Evolutionary conservation across 2,888 invertebrate species (phyloP).

Genomic region (Spicauda simplicius): DNA sequence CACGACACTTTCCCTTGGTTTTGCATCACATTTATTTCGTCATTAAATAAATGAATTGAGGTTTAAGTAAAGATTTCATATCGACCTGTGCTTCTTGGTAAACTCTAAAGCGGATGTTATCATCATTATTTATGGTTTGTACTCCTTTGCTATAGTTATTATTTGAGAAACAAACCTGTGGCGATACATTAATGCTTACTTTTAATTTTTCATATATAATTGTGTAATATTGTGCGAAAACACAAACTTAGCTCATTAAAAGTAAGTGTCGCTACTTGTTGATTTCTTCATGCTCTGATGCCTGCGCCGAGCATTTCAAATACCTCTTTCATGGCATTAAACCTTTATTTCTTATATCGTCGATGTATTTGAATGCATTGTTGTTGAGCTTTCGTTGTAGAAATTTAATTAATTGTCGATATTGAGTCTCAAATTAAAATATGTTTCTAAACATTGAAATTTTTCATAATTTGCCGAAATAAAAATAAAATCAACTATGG

Average conservation of each 20-base stretch:
- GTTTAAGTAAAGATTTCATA: slow-evolving; percentile 51
- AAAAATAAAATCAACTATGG: neutral
- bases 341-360: slow-evolving; percentile 56
- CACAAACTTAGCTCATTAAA: neutral
- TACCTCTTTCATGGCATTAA: slow-evolving; percentile 66
- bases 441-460: neutral
- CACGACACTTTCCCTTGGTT: slow-evolving; percentile 55
- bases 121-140: slow-evolving; percentile 80
- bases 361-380: slow-evolving; percentile 64
- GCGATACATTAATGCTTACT: slow-evolving; percentile 19
- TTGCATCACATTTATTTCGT: slow-evolving; percentile 64
- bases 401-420: slow-evolving; percentile 45
- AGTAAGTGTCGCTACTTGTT: slow-evolving; percentile 31
- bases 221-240: neutral
- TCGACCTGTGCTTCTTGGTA: slow-evolving; percentile 83
- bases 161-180: slow-evolving; percentile 31
- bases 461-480: neutral
- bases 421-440: neutral
- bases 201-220: neutral
- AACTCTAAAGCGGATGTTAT: slow-evolving; percentile 81
- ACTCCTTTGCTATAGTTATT: slow-evolving; percentile 51
- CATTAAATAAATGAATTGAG: slow-evolving; percentile 46
- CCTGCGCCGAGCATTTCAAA: slow-evolving; percentile 68
- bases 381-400: slow-evolving; percentile 75
- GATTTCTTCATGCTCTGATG: slow-evolving; percentile 23